Percentiles rank a stretch among this genome's conserved stretches.
Conservation (phyloP, 2,113 vertebrate species). For the Machaerirhynchus nigripectus region DNA sequence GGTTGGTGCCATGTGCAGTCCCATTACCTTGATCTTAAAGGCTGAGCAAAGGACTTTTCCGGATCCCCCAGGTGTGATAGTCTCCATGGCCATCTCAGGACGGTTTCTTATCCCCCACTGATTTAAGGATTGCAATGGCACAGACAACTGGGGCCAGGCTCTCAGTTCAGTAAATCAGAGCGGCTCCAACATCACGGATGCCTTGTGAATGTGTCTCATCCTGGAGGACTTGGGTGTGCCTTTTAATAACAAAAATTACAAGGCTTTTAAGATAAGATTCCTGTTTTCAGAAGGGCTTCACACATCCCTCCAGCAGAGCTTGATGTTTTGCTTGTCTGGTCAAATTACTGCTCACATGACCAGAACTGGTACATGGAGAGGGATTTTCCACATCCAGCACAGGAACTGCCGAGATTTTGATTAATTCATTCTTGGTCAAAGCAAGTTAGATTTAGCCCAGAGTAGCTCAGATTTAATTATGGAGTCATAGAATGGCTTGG, state of each 20-base stretch:
- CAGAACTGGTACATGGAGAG: not conserved
- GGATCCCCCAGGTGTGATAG: not conserved
- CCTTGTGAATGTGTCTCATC: not conserved
- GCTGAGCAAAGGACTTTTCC: not conserved
- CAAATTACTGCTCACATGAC: not conserved
- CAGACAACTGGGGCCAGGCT: not conserved
- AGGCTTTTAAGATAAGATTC: not conserved
- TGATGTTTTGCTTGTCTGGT: not conserved
- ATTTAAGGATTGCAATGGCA: not conserved
- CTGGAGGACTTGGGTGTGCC: accelerated
- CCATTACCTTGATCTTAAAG: not conserved
- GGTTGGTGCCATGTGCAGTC: not conserved
- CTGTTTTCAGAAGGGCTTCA: not conserved
- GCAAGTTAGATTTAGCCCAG: not conserved
- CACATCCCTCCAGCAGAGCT: not conserved
- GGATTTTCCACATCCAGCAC: not conserved
- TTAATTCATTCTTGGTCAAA: not conserved
- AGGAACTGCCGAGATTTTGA: not conserved
- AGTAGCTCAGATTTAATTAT: not conserved
- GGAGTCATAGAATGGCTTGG: not conserved
- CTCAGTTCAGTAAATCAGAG: not conserved
- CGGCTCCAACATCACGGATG: not conserved
- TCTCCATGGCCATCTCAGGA: not conserved
- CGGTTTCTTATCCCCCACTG: not conserved
- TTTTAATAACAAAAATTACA: not conserved